phyloP scores from a whole-genome alignment of 2,888 invertebrate genomes.

The Phorcus lineatus region DNA sequence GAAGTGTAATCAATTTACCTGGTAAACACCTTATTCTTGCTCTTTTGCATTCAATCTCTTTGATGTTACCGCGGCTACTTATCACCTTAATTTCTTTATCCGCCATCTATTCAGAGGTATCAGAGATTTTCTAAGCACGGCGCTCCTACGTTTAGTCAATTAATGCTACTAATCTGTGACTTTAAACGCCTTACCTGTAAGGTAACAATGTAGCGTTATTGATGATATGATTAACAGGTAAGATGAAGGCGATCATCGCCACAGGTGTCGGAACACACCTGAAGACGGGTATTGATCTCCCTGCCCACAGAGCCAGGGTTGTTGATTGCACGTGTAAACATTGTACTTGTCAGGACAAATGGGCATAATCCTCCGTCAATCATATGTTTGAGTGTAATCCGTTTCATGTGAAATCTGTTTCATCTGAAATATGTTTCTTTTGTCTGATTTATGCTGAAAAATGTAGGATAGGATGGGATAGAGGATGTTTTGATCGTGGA shows the following conservation, averaged over 20 bases:
- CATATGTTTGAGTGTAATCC: no score
- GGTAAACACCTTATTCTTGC: background rate
- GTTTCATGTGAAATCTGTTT: no score
- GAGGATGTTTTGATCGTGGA: no score
- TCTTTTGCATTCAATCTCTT: background rate
- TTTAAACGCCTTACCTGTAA: constrained; percentile 6
- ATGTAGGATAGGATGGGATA: no score
- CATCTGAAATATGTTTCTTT: no score
- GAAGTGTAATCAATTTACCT: background rate
- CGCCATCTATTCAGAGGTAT: background rate
- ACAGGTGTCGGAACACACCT: constrained; percentile 15
- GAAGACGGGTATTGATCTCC: background rate
- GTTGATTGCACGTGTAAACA: background rate
- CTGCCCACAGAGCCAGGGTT: background rate
- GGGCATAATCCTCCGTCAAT: background rate
- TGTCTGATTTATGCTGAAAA: no score
- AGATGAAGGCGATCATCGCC: constrained; percentile 1
- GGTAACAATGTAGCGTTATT: background rate
- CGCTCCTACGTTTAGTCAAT: background rate
- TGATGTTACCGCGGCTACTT: background rate
- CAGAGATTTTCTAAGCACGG: background rate
- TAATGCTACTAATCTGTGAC: constrained; percentile 10
- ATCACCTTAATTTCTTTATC: constrained; percentile 10
- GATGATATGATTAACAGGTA: constrained; percentile 15
- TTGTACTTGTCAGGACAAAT: background rate